Percentiles rank a stretch among this genome's conserved stretches.
Evolutionary conservation across 2,888 invertebrate genomes (phyloP).

Genomic region (Dascillus cervinus): DNA sequence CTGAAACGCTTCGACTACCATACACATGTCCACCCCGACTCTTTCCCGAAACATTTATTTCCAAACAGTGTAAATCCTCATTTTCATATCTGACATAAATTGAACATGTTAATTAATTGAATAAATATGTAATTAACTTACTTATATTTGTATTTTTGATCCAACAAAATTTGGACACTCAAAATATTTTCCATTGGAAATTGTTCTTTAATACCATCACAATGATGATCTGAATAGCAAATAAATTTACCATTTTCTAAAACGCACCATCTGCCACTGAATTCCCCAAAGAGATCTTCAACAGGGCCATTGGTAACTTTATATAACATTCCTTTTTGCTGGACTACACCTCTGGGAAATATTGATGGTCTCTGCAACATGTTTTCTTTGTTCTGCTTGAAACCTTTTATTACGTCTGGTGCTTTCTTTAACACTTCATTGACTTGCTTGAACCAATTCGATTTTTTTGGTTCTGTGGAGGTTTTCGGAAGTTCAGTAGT

Average conservation of each 20-base stretch:
- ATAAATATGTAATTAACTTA: conserved; percentile 17
- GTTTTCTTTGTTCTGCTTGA: conserved; percentile 27
- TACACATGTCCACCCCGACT: conserved; percentile 49
- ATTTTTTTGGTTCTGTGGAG: conserved; percentile 37
- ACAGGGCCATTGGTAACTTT: conserved; percentile 54
- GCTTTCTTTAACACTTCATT: conserved; percentile 47
- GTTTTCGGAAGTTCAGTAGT: conserved; percentile 15
- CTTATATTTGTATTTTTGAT: conserved; percentile 44
- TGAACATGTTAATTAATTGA: conserved; percentile 23
- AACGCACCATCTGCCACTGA: conserved; percentile 64
- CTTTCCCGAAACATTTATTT: conserved; percentile 48
- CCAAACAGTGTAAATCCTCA: conserved; percentile 56
- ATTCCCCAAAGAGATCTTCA: conserved; percentile 67
- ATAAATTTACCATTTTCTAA: conserved; percentile 64
- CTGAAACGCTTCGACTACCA: conserved; percentile 48
- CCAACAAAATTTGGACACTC: conserved; percentile 57
- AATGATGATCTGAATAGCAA: conserved; percentile 66
- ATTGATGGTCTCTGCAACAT: conserved; percentile 48
- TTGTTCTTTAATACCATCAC: conserved; percentile 60
- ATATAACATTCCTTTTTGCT: conserved; percentile 55
- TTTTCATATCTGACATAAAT: conserved; percentile 40
- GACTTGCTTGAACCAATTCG: conserved; percentile 38
- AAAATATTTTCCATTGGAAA: conserved; percentile 59
- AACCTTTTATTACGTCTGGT: conserved; percentile 41
- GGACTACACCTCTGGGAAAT: conserved; percentile 42